Evolutionary conservation across 1,140 invertebrate genomes (phyloP), one percentile per base, ranked within the genome.

Genomic region (Drosophila leontia): DNA sequence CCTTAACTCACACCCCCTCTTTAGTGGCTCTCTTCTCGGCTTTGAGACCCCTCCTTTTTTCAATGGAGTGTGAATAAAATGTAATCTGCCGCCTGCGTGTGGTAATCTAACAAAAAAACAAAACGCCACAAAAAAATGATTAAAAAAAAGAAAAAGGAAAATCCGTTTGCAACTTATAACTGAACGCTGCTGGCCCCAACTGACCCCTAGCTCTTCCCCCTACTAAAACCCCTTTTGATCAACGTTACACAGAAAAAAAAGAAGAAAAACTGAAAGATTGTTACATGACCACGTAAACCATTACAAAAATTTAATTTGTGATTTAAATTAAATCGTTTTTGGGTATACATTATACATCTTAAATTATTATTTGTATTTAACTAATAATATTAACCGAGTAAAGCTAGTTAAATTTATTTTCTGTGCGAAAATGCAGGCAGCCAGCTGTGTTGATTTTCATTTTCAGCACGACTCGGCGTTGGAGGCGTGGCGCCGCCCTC

Each of bases 381-480:
- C 5, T 19, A 3, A 8, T n/a, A n/a, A 11, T 9, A 50, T n/a
- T 11, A 5, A 50, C 8, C 0, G 1, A 15, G 0, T 26, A 9
- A 15, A 5, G 17, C 17, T 9, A 6, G 9, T 42, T 13, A 37
- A 17, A 3, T 15, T 17, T 23, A 56, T 64, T 61, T 65, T 50
- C 26, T 34, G 19, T 61, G 65, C 67, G 50, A n/a, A 51, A 23
- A 19, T 51, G 19, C 64, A 58, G 41, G 35, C 29, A 34, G 74
- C 80, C 83, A 87, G 80, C 80, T 80, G 80, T 80, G 71, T 88
- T 87, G 84, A 88, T 87, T 87, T 87, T 90, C 84, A 87, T 90
- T 90, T 88, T 88, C 84, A 90, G 85, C 84, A 87, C 80, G 67
- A 84, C 59, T 78, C 67, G 75, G 41, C 50, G 58, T 50, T 76